A percentile compares a stretch with the other conserved stretches of the same genome.
phyloP scores from a whole-genome alignment of 2,888 invertebrate genomes.

The Helicoverpa assulta region DNA sequence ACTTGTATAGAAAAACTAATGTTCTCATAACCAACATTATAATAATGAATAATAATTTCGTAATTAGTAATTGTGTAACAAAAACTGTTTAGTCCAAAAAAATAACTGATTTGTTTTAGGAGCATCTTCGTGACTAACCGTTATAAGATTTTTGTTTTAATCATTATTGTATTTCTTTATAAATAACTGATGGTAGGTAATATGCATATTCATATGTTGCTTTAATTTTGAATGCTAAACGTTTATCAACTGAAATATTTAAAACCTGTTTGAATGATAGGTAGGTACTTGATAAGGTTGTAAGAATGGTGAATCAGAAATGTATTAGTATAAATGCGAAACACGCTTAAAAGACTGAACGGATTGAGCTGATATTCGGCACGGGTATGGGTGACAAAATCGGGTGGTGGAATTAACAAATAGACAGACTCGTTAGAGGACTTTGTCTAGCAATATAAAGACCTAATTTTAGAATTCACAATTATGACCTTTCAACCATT shows the following conservation, averaged over 20 bases:
- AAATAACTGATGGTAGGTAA: conserved; percentile 3
- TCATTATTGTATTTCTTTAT: not conserved
- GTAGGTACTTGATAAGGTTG: too few relatives aligned
- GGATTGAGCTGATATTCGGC: too few relatives aligned
- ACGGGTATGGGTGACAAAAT: too few relatives aligned
- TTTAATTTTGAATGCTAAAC: not conserved
- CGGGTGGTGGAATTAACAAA: too few relatives aligned
- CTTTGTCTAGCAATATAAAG: too few relatives aligned
- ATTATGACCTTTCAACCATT: not conserved
- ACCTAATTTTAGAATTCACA: not conserved
- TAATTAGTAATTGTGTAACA: conserved; percentile 60
- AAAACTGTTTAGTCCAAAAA: conserved; percentile 52
- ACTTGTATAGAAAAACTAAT: conserved; percentile 47
- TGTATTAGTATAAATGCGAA: too few relatives aligned
- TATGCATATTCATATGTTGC: not conserved
- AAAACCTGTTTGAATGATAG: too few relatives aligned
- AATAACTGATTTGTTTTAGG: conserved; percentile 25
- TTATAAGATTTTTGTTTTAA: conserved; percentile 5
- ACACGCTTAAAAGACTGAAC: too few relatives aligned
- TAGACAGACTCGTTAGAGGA: too few relatives aligned
- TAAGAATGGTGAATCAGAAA: too few relatives aligned
- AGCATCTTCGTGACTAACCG: conserved; percentile 22
- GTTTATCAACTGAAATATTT: too few relatives aligned
- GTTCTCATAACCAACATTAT: conserved; percentile 51
- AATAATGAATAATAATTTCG: conserved; percentile 62